Evolutionary conservation across 2,888 invertebrate species (phyloP).

Genomic region (Hirtodrosophila histrioides): DNA sequence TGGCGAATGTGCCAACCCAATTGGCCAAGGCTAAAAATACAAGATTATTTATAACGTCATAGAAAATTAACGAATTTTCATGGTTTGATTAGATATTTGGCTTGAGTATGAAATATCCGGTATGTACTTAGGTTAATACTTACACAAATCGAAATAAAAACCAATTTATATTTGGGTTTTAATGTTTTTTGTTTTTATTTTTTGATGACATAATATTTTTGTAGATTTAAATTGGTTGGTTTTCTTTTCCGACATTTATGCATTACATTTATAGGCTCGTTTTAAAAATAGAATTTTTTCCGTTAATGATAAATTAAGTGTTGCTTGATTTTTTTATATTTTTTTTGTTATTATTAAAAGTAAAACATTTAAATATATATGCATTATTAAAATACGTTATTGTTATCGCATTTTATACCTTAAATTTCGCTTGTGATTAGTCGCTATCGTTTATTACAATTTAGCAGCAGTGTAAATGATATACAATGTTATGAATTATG

Average conservation of each 20-base stretch:
- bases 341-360: constrained; percentile 49
- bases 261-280: constrained; percentile 72
- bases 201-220: constrained; percentile 61
- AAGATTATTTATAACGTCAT: no score
- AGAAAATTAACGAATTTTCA: no score
- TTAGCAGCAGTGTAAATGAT: constrained; percentile 73
- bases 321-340: constrained; percentile 40
- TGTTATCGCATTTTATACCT: constrained; percentile 52
- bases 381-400: constrained; percentile 50
- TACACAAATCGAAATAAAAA: constrained; percentile 5
- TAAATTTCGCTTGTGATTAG: constrained; percentile 62
- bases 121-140: no score
- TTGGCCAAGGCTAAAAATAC: no score
- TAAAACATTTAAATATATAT: constrained; percentile 68
- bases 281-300: constrained; percentile 69
- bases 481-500: constrained; percentile 61
- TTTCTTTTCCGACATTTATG: constrained; percentile 64
- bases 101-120: no score
- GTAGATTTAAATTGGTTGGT: constrained; percentile 51
- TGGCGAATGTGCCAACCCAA: no score
- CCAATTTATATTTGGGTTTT: constrained; percentile 47
- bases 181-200: constrained; percentile 54
- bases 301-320: constrained; percentile 68
- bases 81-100: no score
- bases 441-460: constrained; percentile 47